Evolutionary conservation across 35 echinoderm and acorn worm species (phyloP).

Genomic region (Apostichopus californicus): DNA sequence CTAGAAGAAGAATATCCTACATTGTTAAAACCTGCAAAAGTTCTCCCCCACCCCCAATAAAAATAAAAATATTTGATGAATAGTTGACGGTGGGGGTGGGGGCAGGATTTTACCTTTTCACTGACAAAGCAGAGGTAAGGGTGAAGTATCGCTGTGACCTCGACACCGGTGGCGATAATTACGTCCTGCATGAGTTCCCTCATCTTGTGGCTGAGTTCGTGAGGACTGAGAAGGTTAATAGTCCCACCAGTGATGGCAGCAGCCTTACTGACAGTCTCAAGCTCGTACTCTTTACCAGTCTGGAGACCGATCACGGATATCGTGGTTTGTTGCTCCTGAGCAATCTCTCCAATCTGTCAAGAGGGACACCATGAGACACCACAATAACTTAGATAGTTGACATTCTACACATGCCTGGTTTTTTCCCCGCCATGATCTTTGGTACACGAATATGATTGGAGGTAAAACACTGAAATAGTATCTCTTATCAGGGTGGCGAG

Average conservation of each 20-base stretch:
- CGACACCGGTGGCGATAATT: constrained; percentile 78
- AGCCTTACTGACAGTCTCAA: constrained; percentile 77
- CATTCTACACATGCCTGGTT: too few relatives aligned
- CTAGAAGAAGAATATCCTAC: too few relatives aligned
- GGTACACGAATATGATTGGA: too few relatives aligned
- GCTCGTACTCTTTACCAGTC: constrained; percentile 53
- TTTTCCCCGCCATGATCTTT: too few relatives aligned
- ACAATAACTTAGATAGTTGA: too few relatives aligned
- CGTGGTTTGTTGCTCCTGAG: constrained; percentile 84
- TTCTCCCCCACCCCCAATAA: too few relatives aligned
- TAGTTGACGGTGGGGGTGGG: too few relatives aligned
- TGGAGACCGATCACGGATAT: constrained; percentile 98
- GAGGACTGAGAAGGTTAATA: constrained; percentile 84
- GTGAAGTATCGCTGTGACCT: constrained; percentile 77
- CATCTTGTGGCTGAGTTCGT: constrained; percentile 82
- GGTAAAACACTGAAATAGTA: too few relatives aligned
- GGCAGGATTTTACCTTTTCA: constrained; percentile 20
- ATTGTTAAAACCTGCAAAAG: too few relatives aligned
- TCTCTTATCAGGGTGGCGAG: too few relatives aligned
- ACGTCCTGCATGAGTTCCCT: constrained; percentile 74
- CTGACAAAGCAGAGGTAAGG: constrained; percentile 78
- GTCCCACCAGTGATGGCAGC: constrained; percentile 78
- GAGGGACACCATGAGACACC: neutral
- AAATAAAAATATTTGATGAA: too few relatives aligned
- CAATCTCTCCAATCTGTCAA: constrained; percentile 81